A percentile compares a stretch with the other conserved stretches of the same genome.
Conservation (phyloP, 2,888 invertebrate species). For the Coleophora deauratella region DNA sequence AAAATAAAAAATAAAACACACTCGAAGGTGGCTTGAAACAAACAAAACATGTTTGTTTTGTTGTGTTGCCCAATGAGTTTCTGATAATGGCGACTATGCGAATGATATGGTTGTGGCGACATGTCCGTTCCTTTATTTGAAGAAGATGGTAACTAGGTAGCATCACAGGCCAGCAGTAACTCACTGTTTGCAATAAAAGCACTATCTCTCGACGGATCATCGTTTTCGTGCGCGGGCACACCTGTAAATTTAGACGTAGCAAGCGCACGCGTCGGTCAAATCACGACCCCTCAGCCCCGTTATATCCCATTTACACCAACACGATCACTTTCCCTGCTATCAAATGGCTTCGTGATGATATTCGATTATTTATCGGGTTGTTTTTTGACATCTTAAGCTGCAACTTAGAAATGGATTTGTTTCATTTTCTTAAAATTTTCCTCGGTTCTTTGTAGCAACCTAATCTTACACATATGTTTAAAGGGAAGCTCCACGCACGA, state of each 20-base stretch:
- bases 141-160: no score
- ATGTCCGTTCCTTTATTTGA: no score
- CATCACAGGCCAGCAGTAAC: slow-evolving; percentile 21
- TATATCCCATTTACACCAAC: slow-evolving; percentile 25
- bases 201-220: slow-evolving; percentile 30
- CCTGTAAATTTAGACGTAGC: slow-evolving; percentile 41
- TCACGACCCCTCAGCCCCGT: slow-evolving; percentile 29
- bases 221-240: slow-evolving; percentile 35
- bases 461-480: no score
- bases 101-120: no score
- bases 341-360: slow-evolving; percentile 1
- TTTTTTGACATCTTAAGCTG: background rate
- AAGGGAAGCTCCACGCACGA: no score
- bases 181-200: slow-evolving; percentile 31
- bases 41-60: no score
- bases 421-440: no score
- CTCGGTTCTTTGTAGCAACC: no score
- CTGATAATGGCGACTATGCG: no score
- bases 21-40: no score
- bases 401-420: background rate
- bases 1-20: no score
- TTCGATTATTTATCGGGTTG: background rate
- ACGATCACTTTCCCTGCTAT: slow-evolving; percentile 26
- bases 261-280: slow-evolving; percentile 30
- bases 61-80: no score